A percentile compares a stretch with the other conserved stretches of the same genome.
Conservation (phyloP, 2,888 invertebrate species). For the Poecilus cupreus region DNA sequence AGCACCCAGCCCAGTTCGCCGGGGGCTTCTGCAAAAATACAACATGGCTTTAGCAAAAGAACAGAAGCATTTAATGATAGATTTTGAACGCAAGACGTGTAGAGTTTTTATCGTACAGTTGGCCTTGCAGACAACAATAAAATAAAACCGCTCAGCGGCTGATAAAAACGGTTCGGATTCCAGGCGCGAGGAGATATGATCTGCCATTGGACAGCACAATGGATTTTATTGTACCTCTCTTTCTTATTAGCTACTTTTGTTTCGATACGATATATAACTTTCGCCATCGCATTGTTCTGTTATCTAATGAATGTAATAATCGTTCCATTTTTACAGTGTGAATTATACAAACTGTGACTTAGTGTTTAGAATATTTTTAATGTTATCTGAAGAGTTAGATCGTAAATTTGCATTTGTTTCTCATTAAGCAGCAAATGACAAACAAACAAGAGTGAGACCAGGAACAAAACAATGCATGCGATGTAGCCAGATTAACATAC, state of each 20-base stretch:
- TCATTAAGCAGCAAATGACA: conserved; percentile 12
- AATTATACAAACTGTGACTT: neutral
- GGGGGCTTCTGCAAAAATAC: conserved; percentile 74
- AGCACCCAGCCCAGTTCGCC: conserved; percentile 82
- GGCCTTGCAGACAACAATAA: conserved; percentile 18
- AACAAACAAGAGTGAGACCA: neutral
- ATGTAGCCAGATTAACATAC: neutral
- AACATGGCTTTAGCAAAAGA: no score
- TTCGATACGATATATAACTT: conserved; percentile 28
- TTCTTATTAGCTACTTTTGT: conserved; percentile 41
- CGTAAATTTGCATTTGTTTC: neutral
- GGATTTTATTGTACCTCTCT: conserved; percentile 36
- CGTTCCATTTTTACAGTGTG: neutral
- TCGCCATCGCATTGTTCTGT: conserved; percentile 21
- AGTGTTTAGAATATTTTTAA: conserved; percentile 4
- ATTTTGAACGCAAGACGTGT: neutral
- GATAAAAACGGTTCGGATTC: conserved; percentile 35
- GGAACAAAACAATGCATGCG: neutral
- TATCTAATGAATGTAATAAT: neutral
- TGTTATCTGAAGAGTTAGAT: neutral
- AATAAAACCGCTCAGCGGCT: conserved; percentile 27
- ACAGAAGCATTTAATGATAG: neutral
- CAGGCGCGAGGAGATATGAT: conserved; percentile 34
- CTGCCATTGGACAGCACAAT: conserved; percentile 44
- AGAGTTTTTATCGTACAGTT: neutral